Percentiles rank a stretch among this genome's conserved stretches.
These are phyloP conservation scores for Brachionus manjavacas DNA, from an alignment of 1,140 invertebrate genomes.

Conservation along the genomic window DNA sequence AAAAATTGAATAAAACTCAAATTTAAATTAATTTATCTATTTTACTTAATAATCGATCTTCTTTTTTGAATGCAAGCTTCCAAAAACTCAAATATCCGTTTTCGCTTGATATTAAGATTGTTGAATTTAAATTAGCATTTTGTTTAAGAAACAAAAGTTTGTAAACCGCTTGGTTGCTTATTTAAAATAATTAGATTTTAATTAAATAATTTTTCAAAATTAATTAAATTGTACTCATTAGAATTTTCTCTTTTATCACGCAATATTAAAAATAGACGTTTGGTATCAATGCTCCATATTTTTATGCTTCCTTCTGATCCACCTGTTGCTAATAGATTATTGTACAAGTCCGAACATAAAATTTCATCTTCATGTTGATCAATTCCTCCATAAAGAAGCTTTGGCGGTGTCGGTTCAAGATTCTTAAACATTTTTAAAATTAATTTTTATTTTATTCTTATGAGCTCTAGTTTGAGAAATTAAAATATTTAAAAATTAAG, in stretches of 20 bases:
- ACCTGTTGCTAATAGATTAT: constrained; percentile 51
- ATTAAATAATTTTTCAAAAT: not conserved
- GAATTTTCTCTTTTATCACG: not conserved
- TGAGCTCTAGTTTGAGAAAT: no score
- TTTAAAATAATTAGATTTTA: constrained; percentile 4
- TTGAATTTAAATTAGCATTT: constrained; percentile 48
- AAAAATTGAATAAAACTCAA: not conserved
- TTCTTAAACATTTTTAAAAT: constrained; percentile 21
- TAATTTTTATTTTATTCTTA: constrained; percentile 28
- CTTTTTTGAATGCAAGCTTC: constrained; percentile 50
- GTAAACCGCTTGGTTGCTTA: constrained; percentile 53
- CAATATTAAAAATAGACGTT: constrained; percentile 48
- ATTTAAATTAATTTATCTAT: not conserved
- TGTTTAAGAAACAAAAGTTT: constrained; percentile 52
- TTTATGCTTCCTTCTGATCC: constrained; percentile 55
- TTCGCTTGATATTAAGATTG: constrained; percentile 54
- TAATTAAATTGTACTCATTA: not conserved
- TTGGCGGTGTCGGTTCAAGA: constrained; percentile 48
- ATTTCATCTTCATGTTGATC: constrained; percentile 56
- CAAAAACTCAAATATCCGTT: constrained; percentile 51
- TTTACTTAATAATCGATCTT: constrained; percentile 49
- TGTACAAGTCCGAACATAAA: constrained; percentile 44
- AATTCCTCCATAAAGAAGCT: constrained; percentile 52
- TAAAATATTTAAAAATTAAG: no score
- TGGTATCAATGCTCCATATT: constrained; percentile 55